A percentile compares a stretch with the other conserved stretches of the same genome.
Evolutionary conservation across 2,113 vertebrate species (phyloP).

Genomic region (Urocynchramus pylzowi): DNA sequence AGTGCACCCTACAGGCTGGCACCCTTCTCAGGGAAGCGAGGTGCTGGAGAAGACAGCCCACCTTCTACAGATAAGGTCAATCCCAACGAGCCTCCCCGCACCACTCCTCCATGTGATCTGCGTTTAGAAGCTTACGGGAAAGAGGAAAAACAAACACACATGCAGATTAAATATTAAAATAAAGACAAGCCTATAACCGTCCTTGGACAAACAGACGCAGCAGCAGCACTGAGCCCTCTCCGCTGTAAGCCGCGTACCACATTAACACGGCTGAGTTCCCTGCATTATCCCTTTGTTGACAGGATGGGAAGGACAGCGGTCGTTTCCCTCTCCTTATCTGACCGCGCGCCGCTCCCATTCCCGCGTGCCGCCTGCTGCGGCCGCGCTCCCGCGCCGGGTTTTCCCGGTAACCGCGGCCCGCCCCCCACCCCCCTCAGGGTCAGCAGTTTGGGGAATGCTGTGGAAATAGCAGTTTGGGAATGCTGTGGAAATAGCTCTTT

Average conservation of each 20-base stretch:
- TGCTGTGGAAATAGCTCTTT: conserved; percentile 15
- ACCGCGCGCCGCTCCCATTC: background rate
- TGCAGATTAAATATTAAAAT: background rate
- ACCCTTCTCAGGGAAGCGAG: background rate
- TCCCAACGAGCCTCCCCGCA: background rate
- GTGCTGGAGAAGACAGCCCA: background rate
- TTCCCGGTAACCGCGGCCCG: background rate
- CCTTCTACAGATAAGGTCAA: background rate
- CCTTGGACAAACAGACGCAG: background rate
- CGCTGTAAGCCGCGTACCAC: background rate
- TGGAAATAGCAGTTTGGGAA: conserved; percentile 16
- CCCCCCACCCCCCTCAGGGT: background rate
- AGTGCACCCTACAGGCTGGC: background rate
- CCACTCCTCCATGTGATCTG: background rate
- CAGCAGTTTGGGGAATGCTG: background rate
- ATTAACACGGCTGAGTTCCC: background rate
- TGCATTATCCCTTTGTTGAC: background rate
- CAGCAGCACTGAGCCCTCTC: background rate
- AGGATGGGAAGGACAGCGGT: background rate
- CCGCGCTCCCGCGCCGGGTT: background rate
- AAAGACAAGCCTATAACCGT: background rate
- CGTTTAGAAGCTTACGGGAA: background rate
- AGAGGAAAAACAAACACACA: background rate
- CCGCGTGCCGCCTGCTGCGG: background rate
- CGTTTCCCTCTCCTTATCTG: background rate